Evolutionary conservation across 2,888 invertebrate genomes (phyloP), one percentile per base, ranked within the genome.

Genomic region (Caenorhabditis sinica): DNA sequence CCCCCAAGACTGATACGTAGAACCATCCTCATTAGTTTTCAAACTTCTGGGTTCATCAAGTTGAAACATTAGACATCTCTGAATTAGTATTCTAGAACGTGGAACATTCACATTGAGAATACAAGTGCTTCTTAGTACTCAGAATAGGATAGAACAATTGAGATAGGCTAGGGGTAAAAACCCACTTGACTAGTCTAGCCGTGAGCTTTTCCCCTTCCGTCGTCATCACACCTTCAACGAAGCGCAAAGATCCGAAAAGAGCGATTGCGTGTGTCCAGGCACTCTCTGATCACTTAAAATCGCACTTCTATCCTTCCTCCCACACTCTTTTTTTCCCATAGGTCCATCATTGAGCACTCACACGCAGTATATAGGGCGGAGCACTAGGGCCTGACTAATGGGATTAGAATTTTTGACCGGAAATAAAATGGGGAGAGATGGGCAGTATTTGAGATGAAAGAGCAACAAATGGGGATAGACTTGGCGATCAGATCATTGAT

Each of bases 351-450:
- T 23, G 72, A 45, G 72, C 58, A 49, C 68, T 51, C 53, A 23
- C 68, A 51, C 68, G 65, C 43, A 40, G 63, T 17, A 49, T 45
- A 28, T 20, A 40, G 43, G n/a, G 60, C 13, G 33, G 51, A 30
- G 49, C 66, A 66, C 49, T 53, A 63, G 49, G 20, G 60, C 53
- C 23, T 71, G 69, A 77, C 77, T 79, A 79, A 79, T 71, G 79
- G 79, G 79, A 79, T 79, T 79, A 71, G 79, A 79, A 79, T 77
- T 69, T 77, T 71, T 63, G 69, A 77, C 69, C 77, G 77, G 69
- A 77, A 77, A 77, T 40, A 53, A 36, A 51, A 68, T 36, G 20
- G 36, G n/a, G n/a, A n/a, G 36, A 61, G 60, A 61, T 40, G 63
- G 36, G 63, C 43, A 43, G 25, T 40, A 23, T 63, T 65, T 61